Evolutionary conservation across 2,888 invertebrate genomes (phyloP).

Genomic region (Sphinx pinastri): DNA sequence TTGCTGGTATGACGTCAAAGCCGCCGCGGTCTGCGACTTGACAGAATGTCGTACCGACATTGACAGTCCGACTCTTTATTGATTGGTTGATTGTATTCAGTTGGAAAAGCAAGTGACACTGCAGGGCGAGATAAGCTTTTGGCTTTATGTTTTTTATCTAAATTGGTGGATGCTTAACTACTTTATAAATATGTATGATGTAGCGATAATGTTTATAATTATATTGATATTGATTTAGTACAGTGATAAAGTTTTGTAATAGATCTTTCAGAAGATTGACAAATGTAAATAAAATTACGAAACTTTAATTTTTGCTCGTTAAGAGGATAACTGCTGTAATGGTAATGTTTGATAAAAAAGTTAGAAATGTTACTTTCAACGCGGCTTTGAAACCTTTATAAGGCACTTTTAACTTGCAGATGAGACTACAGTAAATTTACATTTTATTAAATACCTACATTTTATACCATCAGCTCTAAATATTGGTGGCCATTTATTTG

Average conservation of each 20-base stretch:
- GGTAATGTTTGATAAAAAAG: too few relatives aligned
- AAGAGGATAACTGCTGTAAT: too few relatives aligned
- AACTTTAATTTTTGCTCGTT: too few relatives aligned
- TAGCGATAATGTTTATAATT: background rate
- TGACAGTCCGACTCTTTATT: constrained; percentile 12
- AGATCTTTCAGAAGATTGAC: too few relatives aligned
- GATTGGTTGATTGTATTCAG: constrained; percentile 22
- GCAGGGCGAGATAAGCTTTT: constrained; percentile 11
- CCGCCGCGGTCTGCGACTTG: constrained; percentile 22
- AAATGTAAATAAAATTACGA: too few relatives aligned
- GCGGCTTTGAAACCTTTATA: too few relatives aligned
- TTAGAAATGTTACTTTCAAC: too few relatives aligned
- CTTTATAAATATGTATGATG: background rate
- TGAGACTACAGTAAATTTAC: background rate
- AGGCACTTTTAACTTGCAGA: too few relatives aligned
- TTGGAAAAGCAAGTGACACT: constrained; percentile 16
- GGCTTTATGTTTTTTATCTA: constrained; percentile 1
- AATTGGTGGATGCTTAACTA: background rate
- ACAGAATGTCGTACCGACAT: constrained; percentile 16
- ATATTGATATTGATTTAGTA: too few relatives aligned
- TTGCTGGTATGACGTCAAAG: constrained; percentile 25
- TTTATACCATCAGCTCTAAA: constrained; percentile 11
- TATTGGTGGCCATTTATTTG: constrained; percentile 32
- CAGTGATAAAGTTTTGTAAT: too few relatives aligned
- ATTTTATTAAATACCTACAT: background rate